phyloP scores from a whole-genome alignment of 2,888 invertebrate genomes.

The Amiota minor region DNA sequence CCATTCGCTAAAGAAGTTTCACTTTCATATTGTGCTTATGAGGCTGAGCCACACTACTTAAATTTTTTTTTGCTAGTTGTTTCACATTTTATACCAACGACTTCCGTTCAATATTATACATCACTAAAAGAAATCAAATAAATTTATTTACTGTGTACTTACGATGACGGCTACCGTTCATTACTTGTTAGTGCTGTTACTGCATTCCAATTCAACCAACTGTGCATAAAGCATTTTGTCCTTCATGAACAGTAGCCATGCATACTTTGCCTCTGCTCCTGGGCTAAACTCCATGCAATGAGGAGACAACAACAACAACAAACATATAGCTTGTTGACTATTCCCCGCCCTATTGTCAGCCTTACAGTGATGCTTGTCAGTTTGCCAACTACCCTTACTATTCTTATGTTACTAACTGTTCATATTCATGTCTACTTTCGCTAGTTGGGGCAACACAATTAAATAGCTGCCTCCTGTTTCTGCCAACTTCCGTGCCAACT shows the following conservation, averaged over 20 bases:
- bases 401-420: too few relatives aligned
- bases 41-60: too few relatives aligned
- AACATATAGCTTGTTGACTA: constrained; percentile 34
- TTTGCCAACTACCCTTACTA: neutral
- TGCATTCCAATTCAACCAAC: constrained; percentile 2
- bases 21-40: too few relatives aligned
- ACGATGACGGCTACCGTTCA: too few relatives aligned
- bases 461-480: constrained; percentile 54
- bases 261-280: too few relatives aligned
- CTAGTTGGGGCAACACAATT: constrained; percentile 49
- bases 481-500: constrained; percentile 33
- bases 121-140: too few relatives aligned
- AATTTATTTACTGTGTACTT: constrained; percentile 9
- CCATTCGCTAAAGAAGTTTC: too few relatives aligned
- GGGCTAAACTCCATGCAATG: neutral
- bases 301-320: constrained; percentile 36
- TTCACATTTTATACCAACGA: too few relatives aligned
- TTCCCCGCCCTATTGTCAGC: neutral
- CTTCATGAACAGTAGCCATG: constrained; percentile 31
- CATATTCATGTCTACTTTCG: constrained; percentile 8
- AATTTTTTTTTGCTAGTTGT: too few relatives aligned
- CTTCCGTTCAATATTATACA: too few relatives aligned
- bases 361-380: neutral
- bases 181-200: neutral
- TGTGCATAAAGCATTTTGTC: constrained; percentile 37